Conservation (phyloP, 2,888 invertebrate species). For the Ephialtes manifestator region DNA sequence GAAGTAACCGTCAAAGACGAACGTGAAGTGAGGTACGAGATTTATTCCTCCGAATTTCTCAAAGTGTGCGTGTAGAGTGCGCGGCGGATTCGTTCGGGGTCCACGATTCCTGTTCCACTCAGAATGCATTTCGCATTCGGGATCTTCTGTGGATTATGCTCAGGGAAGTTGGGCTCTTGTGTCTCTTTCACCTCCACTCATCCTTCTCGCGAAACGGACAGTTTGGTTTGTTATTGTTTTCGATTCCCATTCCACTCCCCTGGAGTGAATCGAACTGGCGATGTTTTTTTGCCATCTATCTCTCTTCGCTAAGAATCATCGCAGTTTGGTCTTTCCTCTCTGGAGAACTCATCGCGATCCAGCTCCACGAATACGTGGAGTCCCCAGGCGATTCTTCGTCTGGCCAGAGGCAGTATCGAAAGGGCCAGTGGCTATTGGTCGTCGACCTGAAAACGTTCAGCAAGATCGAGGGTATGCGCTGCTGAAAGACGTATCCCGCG, state of each 20-base stretch:
- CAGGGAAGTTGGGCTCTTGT: conserved; percentile 62
- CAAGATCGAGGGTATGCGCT: conserved; percentile 16
- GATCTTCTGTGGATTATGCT: conserved; percentile 82
- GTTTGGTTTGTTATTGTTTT: conserved; percentile 79
- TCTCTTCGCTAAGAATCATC: not conserved
- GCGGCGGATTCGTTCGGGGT: conserved; percentile 36
- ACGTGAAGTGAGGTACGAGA: conserved; percentile 76
- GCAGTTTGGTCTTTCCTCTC: conserved; percentile 1
- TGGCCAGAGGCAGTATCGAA: not conserved
- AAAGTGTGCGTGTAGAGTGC: conserved; percentile 44
- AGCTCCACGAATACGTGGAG: not conserved
- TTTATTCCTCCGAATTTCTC: conserved; percentile 84
- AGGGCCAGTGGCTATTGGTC: conserved; percentile 13
- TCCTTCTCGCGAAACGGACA: conserved; percentile 73
- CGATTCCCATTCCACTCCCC: conserved; percentile 43
- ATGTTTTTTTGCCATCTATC: conserved; percentile 21
- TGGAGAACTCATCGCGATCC: not conserved
- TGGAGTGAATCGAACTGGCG: conserved; percentile 15
- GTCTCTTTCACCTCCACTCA: conserved; percentile 67
- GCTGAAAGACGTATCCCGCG: conserved; percentile 34
- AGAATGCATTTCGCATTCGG: conserved; percentile 85
- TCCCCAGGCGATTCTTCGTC: conserved; percentile 1
- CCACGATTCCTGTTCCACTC: conserved; percentile 47
- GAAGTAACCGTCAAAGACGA: conserved; percentile 66
- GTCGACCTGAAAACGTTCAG: conserved; percentile 47